Percentiles rank a stretch among this genome's conserved stretches.
Conservation (phyloP, 2,113 vertebrate genomes). For the Felis chaus region DNA sequence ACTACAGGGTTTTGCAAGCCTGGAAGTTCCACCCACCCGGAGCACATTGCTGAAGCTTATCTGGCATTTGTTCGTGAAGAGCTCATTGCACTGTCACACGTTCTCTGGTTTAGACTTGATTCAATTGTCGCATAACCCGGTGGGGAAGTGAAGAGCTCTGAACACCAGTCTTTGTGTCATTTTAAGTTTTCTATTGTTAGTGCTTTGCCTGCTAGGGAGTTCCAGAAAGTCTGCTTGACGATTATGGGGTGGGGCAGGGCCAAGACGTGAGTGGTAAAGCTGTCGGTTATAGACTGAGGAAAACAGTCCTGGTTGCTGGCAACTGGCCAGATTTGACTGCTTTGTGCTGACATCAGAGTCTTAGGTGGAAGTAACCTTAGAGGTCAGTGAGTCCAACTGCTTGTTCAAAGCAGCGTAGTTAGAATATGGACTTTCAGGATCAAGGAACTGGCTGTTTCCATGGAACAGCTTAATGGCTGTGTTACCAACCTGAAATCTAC, state of each 20-base stretch:
- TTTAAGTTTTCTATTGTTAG: conserved; percentile 36
- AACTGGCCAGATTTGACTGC: neutral
- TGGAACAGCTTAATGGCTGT: neutral
- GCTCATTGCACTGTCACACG: conserved; percentile 41
- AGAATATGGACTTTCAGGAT: neutral
- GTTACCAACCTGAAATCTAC: neutral
- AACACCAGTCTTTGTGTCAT: neutral
- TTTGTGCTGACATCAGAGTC: neutral
- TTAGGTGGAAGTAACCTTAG: neutral
- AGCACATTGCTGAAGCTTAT: neutral
- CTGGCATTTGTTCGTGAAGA: neutral
- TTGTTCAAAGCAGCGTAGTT: neutral
- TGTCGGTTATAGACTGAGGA: neutral
- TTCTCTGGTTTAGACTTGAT: conserved; percentile 61
- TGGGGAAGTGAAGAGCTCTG: neutral
- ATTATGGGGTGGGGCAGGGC: neutral
- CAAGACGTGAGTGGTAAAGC: neutral
- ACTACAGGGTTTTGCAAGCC: conserved; percentile 68
- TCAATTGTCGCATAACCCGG: neutral
- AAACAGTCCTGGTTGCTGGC: neutral
- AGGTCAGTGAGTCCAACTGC: neutral
- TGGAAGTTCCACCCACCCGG: conserved; percentile 73
- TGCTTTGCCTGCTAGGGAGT: conserved; percentile 31
- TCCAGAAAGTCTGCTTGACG: conserved; percentile 25
- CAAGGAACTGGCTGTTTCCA: neutral